phyloP scores from a whole-genome alignment of 2,113 vertebrate genomes.

The Condylura cristata region DNA sequence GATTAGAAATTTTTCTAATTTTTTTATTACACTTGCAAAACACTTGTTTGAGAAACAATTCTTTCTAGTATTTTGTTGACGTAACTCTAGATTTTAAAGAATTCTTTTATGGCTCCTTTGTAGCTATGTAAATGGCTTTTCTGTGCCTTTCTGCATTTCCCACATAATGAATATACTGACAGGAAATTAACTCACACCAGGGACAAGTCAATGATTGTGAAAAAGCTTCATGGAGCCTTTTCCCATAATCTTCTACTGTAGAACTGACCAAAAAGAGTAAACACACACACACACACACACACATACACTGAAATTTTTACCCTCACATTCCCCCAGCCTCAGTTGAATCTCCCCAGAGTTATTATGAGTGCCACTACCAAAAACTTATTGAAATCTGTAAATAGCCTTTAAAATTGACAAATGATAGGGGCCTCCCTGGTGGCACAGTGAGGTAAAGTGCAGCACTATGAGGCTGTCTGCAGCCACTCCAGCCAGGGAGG shows the following conservation, averaged over 20 bases:
- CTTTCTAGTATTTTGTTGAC: slow-evolving; percentile 49
- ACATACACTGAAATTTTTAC: background rate
- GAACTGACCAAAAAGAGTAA: slow-evolving; percentile 5
- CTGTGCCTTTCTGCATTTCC: slow-evolving; percentile 48
- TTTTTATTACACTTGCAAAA: slow-evolving; percentile 58
- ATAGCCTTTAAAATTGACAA: slow-evolving; percentile 15
- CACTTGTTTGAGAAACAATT: slow-evolving; percentile 8
- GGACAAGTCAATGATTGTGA: background rate
- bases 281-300: too few relatives aligned
- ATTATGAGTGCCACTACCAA: background rate
- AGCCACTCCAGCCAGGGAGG: too few relatives aligned
- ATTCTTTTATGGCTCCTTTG: slow-evolving; percentile 39
- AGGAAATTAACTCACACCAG: slow-evolving; percentile 37
- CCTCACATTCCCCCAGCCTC: background rate
- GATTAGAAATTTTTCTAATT: slow-evolving; percentile 54
- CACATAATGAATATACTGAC: background rate
- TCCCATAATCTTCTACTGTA: slow-evolving; percentile 1
- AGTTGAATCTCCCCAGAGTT: background rate
- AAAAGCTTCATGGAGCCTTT: background rate
- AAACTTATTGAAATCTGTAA: background rate
- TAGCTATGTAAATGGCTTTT: slow-evolving; percentile 20
- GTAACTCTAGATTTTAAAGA: slow-evolving; percentile 16
- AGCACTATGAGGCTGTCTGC: too few relatives aligned
- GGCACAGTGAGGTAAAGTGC: too few relatives aligned
- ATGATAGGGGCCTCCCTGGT: too few relatives aligned